Evolutionary conservation across 2,113 vertebrate genomes (phyloP).

Genomic region (Alaudala cheleensis): DNA sequence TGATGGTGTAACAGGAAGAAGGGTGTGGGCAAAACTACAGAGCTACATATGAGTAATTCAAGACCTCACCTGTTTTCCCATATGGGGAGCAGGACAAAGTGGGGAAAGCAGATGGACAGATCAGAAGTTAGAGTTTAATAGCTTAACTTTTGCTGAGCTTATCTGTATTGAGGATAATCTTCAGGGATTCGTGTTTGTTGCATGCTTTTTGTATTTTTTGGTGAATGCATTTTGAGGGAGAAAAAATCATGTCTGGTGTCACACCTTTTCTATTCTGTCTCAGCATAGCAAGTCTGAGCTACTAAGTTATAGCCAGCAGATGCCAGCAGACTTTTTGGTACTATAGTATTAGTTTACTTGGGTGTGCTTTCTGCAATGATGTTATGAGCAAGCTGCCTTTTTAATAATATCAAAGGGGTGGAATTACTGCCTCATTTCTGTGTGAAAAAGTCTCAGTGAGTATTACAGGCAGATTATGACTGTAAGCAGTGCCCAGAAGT

Average conservation of each 20-base stretch:
- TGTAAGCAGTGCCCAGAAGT: neutral
- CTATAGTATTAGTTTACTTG: neutral
- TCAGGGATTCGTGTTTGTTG: neutral
- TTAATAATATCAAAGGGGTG: neutral
- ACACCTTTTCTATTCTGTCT: neutral
- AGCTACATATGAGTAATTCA: constrained; percentile 49
- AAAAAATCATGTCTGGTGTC: neutral
- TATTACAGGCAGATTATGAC: neutral
- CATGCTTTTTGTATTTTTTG: neutral
- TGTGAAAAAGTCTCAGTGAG: neutral
- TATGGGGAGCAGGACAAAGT: constrained; percentile 24
- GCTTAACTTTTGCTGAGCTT: neutral
- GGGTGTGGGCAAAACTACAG: constrained; percentile 63
- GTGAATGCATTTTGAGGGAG: neutral
- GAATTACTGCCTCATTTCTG: neutral
- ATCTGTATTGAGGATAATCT: neutral
- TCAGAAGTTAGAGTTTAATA: neutral
- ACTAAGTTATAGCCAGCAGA: neutral
- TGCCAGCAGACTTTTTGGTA: neutral
- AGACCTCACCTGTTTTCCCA: constrained; percentile 64
- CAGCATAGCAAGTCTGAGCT: neutral
- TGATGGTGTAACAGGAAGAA: constrained; percentile 59
- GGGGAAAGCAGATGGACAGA: constrained; percentile 48
- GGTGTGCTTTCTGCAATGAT: neutral
- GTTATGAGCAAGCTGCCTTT: neutral